A percentile compares a stretch with the other conserved stretches of the same genome.
phyloP scores from a whole-genome alignment of 2,113 vertebrate species.

The Bubalus kerabau region DNA sequence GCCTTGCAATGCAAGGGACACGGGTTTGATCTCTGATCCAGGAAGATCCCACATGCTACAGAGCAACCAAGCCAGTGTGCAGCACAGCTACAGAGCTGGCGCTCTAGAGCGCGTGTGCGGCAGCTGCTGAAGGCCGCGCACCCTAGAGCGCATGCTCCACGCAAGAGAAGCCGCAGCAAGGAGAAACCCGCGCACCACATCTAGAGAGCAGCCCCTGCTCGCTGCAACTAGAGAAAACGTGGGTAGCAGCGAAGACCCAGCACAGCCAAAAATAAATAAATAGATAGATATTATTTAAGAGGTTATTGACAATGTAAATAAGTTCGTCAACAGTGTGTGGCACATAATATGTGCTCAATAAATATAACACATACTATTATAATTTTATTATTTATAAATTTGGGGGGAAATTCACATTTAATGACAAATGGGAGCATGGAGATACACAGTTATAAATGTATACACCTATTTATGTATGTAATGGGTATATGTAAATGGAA shows the following conservation, averaged over 20 bases:
- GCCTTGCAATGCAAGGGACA: background rate
- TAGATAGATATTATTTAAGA: background rate
- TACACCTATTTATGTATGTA: background rate
- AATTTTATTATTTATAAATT: background rate
- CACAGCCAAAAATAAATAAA: background rate
- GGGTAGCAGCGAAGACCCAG: background rate
- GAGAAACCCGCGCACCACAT: background rate
- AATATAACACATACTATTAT: background rate
- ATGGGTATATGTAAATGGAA: slow-evolving; percentile 35
- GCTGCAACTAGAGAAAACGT: background rate
- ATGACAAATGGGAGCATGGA: background rate
- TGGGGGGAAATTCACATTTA: background rate
- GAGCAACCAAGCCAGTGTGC: background rate
- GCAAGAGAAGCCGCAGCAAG: background rate
- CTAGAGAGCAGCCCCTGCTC: background rate
- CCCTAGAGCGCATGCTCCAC: background rate
- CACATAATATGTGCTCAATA: background rate
- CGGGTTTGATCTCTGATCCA: background rate
- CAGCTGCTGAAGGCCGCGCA: background rate
- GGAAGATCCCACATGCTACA: background rate
- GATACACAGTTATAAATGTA: background rate
- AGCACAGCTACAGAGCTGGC: background rate
- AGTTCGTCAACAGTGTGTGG: background rate
- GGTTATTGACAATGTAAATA: background rate
- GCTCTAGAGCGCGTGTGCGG: accelerated